phyloP scores from a whole-genome alignment of 64 coral and sea anemone genomes.

The Astreopora myriophthalma region DNA sequence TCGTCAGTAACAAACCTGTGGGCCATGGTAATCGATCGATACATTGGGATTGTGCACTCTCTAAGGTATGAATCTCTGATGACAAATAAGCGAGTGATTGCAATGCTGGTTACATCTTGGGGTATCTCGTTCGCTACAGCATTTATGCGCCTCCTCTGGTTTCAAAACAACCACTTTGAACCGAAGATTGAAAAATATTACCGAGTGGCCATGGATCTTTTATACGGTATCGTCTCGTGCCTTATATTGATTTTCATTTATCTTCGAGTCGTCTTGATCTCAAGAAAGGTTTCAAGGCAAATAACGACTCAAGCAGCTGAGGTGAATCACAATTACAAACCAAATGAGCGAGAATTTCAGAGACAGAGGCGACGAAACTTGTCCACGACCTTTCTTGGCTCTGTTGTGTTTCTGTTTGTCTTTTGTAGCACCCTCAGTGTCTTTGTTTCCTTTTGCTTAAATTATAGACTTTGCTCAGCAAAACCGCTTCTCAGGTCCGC shows the following conservation, averaged over 20 bases:
- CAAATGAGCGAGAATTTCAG: background rate
- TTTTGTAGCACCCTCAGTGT: background rate
- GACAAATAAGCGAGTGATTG: background rate
- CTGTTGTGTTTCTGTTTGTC: background rate
- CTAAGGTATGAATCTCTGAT: background rate
- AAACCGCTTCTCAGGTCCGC: background rate
- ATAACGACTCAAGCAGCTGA: background rate
- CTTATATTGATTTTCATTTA: background rate
- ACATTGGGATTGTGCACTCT: slow-evolving; percentile 14
- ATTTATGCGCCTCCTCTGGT: slow-evolving; percentile 13
- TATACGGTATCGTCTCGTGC: background rate
- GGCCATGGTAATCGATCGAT: slow-evolving; percentile 12
- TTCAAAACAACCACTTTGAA: background rate
- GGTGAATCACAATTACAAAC: background rate
- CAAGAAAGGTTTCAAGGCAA: background rate
- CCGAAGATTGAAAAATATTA: background rate
- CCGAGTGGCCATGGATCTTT: background rate
- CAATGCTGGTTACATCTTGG: background rate
- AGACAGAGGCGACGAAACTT: too few species aligned
- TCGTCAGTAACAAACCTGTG: background rate
- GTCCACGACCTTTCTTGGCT: background rate
- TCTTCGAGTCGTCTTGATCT: background rate
- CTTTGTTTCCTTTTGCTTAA: background rate
- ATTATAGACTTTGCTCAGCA: background rate
- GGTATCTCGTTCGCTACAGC: background rate